Evolutionary conservation across 1,140 invertebrate genomes (phyloP).

Genomic region (Bombus consobrinus): DNA sequence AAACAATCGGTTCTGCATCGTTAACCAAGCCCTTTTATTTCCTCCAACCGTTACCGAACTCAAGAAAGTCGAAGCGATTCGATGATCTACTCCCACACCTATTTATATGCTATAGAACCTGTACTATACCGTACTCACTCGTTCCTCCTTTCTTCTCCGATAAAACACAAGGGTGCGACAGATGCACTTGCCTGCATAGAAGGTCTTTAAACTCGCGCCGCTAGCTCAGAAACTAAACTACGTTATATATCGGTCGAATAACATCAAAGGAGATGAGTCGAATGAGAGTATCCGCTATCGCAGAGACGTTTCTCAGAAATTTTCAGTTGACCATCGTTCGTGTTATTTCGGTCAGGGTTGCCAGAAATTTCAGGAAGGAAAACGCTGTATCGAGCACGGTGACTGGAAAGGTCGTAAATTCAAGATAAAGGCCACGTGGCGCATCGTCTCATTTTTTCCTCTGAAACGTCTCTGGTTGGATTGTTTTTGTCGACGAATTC

Average conservation of each 20-base stretch:
- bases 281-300: neutral
- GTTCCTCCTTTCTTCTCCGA: neutral
- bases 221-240: neutral
- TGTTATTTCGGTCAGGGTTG: neutral
- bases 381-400: no score
- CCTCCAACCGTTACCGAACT: neutral
- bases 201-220: neutral
- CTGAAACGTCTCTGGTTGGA: neutral
- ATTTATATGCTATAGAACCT: no score
- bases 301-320: neutral
- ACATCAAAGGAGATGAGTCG: neutral
- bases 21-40: slow-evolving; percentile 14
- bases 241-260: neutral
- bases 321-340: neutral
- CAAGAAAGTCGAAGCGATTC: neutral
- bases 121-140: neutral
- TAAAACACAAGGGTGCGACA: no score
- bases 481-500: neutral
- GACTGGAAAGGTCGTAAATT: neutral
- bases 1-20: slow-evolving; percentile 19
- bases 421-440: no score
- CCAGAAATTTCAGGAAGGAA: neutral
- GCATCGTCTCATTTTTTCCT: neutral
- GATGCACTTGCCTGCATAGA: neutral
- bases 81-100: no score